Evolutionary conservation across 2,888 invertebrate species (phyloP), one percentile per base, ranked within the genome.

Genomic region (Drosophila lacicola): DNA sequence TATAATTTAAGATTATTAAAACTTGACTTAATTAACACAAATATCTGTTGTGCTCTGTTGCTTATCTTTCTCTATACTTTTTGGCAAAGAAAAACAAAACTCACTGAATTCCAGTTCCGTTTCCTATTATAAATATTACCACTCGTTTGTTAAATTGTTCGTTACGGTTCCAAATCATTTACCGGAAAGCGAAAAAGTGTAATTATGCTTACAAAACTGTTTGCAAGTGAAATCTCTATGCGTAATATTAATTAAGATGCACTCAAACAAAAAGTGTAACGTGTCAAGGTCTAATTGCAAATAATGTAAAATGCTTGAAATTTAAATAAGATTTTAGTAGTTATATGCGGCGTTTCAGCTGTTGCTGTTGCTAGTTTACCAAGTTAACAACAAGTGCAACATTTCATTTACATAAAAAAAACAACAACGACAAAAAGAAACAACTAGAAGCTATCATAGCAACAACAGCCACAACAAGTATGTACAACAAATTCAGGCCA

Each of bases 251-350:
- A 49, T 34, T 36, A 44, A 21, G 34, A 44, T 51, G 45, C 29
- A 25, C 14, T 47, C 4, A 9, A 62, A 47, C 33, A 70, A 69
- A 61, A 60, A 70, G 34, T 70, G 63, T 66, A 69, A 44, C 76
- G 72, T 70, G 88, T 82, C 89, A 89, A 86, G 86, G 89, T 78
- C 82, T 51, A 51, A 69, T 65, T 87, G 82, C 82, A 42, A 74
- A 88, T 70, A 86, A 82, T 79, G 74, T 84, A 65, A 86, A 65
- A 74, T 63, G 70, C 63, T 66, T 55, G 66, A 64, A 61, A 76
- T 33, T 42, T 34, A 56, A 53, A 67, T 57, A 51, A 50, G 42
- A 45, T 65, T 56, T 44, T 45, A 33, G 45, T 37, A 69, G 68
- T 50, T 64, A 49, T 62, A 55, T 68, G 63, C 51, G 46, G 19